Base-by-base conservation (phyloP, 2,888 invertebrate species). In the Girardia tigrina region DNA sequence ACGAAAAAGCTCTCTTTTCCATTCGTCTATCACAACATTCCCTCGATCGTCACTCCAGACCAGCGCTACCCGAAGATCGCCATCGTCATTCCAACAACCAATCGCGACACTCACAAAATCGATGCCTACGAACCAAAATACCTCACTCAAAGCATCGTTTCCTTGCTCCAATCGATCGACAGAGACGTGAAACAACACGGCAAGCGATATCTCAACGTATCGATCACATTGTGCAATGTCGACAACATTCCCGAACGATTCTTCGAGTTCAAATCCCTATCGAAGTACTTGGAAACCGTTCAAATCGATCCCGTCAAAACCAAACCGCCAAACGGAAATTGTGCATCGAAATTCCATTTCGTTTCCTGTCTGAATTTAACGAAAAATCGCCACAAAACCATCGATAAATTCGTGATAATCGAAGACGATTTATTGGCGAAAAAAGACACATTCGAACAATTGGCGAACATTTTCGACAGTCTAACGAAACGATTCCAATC, bases 351-450 rank as follows among this genome's bases (percentile, higher is more conserved):
- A 16, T 20, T 56, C n/a, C 56, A 56, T 56, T 8, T 56, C 4
- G 6, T 56, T 8, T 56, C 56, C n/a, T 56, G 56, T 56, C n/a
- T 56, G 4, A 23, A 56, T 56, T 56, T 16, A 56, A 23, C 56
- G 23, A 12, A n/a, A n/a, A 56, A 16, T 20, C n/a, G 23, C 20
- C 23, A 56, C n/a, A 56, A 56, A 56, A 20, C 4, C n/a, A 56
- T 23, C 4, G 23, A 56, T 23, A 56, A 56, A 56, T 56, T 56
- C n/a, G 23, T 56, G n/a, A 23, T 56, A 12, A 56, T 56, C 4
- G 56, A 56, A 56, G 56, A 56, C n/a, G 56, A 56, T 56, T 56
- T 56, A 8, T 56, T 56, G n/a, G 56, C 56, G 23, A 56, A 56
- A 20, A 56, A 8, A 56, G 56, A 56, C 56, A 12, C 23, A 16